Percentiles rank a stretch among this genome's conserved stretches.
phyloP scores from a whole-genome alignment of 2,113 vertebrate species.

The Barbus barbus region DNA sequence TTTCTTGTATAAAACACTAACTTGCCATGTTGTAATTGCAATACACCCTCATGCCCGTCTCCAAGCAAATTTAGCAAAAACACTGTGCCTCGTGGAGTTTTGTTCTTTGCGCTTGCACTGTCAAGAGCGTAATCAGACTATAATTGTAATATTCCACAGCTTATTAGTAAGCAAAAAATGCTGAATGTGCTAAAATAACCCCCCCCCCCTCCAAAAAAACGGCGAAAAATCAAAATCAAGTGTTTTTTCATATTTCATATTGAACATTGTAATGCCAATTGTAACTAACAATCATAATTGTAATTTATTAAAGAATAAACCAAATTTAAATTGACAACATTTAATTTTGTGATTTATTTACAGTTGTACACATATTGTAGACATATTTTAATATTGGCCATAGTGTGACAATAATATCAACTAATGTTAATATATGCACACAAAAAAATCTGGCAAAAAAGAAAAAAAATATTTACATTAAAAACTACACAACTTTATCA shows the following conservation, averaged over 20 bases:
- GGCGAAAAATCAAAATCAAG: no score
- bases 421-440: not conserved
- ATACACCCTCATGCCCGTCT: not conserved
- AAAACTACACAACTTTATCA: no score
- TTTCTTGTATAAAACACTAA: not conserved
- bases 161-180: not conserved
- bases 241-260: not conserved
- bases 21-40: conserved; percentile 10
- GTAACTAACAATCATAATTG: no score
- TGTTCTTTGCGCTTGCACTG: not conserved
- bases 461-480: no score
- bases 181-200: not conserved
- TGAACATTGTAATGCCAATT: not conserved
- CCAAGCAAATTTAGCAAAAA: not conserved
- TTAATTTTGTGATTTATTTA: not conserved
- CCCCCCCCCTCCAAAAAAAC: no score
- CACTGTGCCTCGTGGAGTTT: not conserved
- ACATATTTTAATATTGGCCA: not conserved
- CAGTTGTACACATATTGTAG: not conserved
- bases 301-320: no score
- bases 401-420: not conserved
- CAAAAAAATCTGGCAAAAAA: no score
- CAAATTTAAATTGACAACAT: no score
- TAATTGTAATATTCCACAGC: not conserved
- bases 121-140: not conserved